Conservation (phyloP, 1,140 invertebrate genomes). For the Chironomus tepperi region DNA sequence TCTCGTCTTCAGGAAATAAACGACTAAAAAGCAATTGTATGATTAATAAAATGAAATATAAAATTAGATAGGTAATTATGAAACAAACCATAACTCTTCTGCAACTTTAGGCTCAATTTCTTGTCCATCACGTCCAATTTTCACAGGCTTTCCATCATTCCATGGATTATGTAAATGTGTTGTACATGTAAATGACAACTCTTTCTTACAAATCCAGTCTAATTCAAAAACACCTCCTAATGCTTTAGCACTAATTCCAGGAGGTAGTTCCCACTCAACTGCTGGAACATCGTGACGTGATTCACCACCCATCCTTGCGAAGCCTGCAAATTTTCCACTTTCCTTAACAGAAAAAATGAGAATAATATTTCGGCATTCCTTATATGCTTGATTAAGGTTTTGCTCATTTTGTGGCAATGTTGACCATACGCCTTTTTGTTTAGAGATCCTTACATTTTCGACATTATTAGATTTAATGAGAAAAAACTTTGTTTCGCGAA, state of each 20-base stretch:
- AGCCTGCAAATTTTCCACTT: conserved; percentile 88
- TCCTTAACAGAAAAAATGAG: conserved; percentile 96
- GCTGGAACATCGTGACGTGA: conserved; percentile 81
- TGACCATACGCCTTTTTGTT: conserved; percentile 95
- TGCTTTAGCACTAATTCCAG: conserved; percentile 82
- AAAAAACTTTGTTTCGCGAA: conserved; percentile 91
- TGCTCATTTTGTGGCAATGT: conserved; percentile 94
- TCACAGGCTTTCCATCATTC: conserved; percentile 98
- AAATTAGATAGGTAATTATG: not conserved
- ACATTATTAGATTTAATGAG: conserved; percentile 97
- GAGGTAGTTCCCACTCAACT: conserved; percentile 92
- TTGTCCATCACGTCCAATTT: conserved; percentile 97
- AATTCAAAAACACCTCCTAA: conserved; percentile 92
- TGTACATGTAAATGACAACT: conserved; percentile 85
- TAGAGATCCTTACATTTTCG: conserved; percentile 91
- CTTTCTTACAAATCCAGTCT: conserved; percentile 94
- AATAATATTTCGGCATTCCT: conserved; percentile 86
- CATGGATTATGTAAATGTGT: conserved; percentile 93
- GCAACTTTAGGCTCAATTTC: conserved; percentile 94
- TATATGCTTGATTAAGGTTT: conserved; percentile 89
- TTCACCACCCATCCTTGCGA: conserved; percentile 79
- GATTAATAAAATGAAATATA: not conserved
- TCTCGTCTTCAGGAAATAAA: conserved; percentile 87
- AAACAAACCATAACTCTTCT: conserved; percentile 62
- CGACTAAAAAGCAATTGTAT: conserved; percentile 45